phyloP scores from a whole-genome alignment of 2,888 invertebrate genomes.

The Idaea dimidiata region DNA sequence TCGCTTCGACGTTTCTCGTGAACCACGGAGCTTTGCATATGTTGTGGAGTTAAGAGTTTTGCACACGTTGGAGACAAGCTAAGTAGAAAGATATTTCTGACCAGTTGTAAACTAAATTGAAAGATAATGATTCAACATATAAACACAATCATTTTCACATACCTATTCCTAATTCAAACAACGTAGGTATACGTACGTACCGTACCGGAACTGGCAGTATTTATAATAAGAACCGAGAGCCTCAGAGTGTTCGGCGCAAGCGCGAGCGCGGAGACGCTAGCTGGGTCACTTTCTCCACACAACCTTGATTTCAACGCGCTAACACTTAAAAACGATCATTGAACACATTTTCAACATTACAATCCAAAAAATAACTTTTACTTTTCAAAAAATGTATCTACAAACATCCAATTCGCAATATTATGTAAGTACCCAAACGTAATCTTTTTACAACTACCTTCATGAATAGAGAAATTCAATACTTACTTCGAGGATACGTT shows the following conservation, averaged over 20 bases:
- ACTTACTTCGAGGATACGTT: slow-evolving; percentile 36
- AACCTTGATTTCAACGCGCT: slow-evolving; percentile 76
- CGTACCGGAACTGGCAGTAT: slow-evolving; percentile 34
- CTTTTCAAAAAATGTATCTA: slow-evolving; percentile 46
- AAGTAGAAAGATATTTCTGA: too few relatives aligned
- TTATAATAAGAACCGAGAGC: slow-evolving; percentile 28
- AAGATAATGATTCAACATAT: too few relatives aligned
- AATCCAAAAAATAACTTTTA: slow-evolving; percentile 63
- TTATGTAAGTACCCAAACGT: background rate
- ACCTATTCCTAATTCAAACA: background rate
- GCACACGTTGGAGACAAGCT: too few relatives aligned
- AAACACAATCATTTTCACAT: background rate
- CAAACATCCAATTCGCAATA: background rate
- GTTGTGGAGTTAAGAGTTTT: too few relatives aligned
- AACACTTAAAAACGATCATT: slow-evolving; percentile 49
- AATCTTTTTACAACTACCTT: slow-evolving; percentile 37
- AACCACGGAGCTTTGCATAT: too few relatives aligned
- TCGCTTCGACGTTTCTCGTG: too few relatives aligned
- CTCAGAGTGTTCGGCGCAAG: slow-evolving; percentile 26
- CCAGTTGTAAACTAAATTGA: too few relatives aligned
- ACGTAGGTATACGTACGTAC: slow-evolving; percentile 1
- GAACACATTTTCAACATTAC: slow-evolving; percentile 62
- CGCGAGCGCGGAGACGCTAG: slow-evolving; percentile 45
- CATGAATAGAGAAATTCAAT: slow-evolving; percentile 36
- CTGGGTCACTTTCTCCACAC: slow-evolving; percentile 75